Base-by-base conservation (phyloP, 2,113 vertebrate genomes). In the Onychostoma macrolepis region DNA sequence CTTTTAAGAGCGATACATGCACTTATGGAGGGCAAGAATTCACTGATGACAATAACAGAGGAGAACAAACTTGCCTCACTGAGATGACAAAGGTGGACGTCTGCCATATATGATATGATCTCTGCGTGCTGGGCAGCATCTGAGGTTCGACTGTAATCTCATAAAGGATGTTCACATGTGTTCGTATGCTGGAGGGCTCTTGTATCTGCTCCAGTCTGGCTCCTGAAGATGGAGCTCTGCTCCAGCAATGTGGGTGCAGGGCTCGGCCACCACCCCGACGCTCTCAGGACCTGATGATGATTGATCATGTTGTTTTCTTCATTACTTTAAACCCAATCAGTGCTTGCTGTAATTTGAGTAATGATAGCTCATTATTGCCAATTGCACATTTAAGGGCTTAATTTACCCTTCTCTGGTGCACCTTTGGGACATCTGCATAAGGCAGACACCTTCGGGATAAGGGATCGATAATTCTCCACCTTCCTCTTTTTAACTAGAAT, bases 301-400 rank as follows among this genome's bases (percentile, higher is more conserved):
- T 99, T 97, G 97, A 99, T 99, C 93, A 93, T 97, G 96, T 97
- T 98, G 96, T 97, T 97, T 98, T 97, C 97, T 97, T 98, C 97
- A 99, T 98, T 98, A 97, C 96, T 96, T 96, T 98, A 97, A 98
- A 98, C 96, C 96, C 97, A 98, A 98, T 99, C 97, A 99, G 97
- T 95, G 96, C 95, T 96, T 93, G 94, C 95, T 97, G 96, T 98
- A 97, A 99, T 99, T 97, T 97, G 97, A 98, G 97, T 97, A 97
- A 99, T 98, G 97, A 98, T 97, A 94, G 96, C 96, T 98, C 97
- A 96, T 99, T 99, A 98, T 98, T 97, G 96, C 96, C 95, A 96
- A 96, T 96, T 96, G 96, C 95, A 96, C 96, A 96, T 95, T 98
- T 98, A 97, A 96, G 97, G 95, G 94, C 96, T 96, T 96, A 95